Conservation (phyloP, 2,888 invertebrate genomes). For the Sturmia bella region DNA sequence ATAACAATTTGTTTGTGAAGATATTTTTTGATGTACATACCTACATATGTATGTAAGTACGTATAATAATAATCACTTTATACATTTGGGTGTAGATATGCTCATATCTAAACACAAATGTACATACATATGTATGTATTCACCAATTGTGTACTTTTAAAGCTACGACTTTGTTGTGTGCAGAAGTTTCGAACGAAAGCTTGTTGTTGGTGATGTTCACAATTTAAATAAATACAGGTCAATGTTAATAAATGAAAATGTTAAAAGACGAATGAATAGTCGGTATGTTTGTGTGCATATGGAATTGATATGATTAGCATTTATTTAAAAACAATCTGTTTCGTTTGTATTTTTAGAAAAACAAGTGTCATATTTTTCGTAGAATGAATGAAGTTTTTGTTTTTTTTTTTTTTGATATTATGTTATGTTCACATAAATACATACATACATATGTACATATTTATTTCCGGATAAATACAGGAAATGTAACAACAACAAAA, state of each 20-base stretch:
- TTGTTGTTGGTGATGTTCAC: conserved; percentile 29
- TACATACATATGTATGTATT: neutral
- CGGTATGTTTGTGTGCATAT: neutral
- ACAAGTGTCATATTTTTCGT: conserved; percentile 28
- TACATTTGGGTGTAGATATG: conserved; percentile 6
- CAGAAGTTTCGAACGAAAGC: conserved; percentile 26
- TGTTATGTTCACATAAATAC: too few relatives aligned
- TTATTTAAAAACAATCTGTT: conserved; percentile 32
- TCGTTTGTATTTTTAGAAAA: conserved; percentile 6
- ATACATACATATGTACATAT: conserved; percentile 18
- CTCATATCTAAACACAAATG: neutral
- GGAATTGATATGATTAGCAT: neutral
- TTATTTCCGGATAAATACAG: conserved; percentile 63
- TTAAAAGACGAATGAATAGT: conserved; percentile 18
- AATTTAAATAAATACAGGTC: conserved; percentile 59
- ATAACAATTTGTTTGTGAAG: conserved; percentile 56
- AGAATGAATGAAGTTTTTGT: conserved; percentile 30
- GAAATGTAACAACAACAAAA: conserved; percentile 53
- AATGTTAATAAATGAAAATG: conserved; percentile 52
- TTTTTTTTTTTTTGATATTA: too few relatives aligned
- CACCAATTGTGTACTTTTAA: conserved; percentile 5
- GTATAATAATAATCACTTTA: too few relatives aligned
- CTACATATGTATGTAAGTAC: too few relatives aligned
- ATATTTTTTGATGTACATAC: too few relatives aligned
- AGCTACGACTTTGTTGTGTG: conserved; percentile 8